Evolutionary conservation across 2,797 vertebrate genomes (phyloP).

Genomic region (Lacerta agilis): DNA sequence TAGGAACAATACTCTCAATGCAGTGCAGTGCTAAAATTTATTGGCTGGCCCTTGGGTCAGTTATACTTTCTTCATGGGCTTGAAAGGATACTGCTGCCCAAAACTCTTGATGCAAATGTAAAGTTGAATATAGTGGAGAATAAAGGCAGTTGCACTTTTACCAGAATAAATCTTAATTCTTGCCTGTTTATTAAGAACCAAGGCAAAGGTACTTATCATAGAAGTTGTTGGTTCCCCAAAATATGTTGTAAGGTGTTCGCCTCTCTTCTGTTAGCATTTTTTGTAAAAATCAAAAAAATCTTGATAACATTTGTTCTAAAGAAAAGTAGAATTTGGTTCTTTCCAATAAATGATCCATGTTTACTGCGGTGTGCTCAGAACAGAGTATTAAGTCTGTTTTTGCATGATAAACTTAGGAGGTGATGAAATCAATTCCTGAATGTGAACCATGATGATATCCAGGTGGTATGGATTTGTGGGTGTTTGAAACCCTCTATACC

Average conservation of each 20-base stretch:
- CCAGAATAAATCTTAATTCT: slow-evolving; percentile 4
- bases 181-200: not conserved
- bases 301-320: not conserved
- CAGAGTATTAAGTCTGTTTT: not conserved
- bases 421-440: not conserved
- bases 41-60: not conserved
- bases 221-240: not conserved
- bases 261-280: not conserved
- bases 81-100: not conserved
- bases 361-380: not conserved
- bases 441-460: not conserved
- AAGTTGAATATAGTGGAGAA: not conserved
- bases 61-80: not conserved
- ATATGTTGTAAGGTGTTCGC: not conserved
- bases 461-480: not conserved
- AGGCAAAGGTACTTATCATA: not conserved
- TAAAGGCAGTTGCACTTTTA: not conserved
- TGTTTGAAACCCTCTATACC: not conserved
- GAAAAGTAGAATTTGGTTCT: not conserved
- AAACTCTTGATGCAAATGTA: not conserved
- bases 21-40: not conserved
- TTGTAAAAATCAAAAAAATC: not conserved
- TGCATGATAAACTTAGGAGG: not conserved
- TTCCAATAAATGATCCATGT: not conserved
- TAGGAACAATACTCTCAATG: no score